These are phyloP conservation scores for Amblyjoppa proteus DNA, from an alignment of 2,888 invertebrate genomes.

Conservation along the genomic window DNA sequence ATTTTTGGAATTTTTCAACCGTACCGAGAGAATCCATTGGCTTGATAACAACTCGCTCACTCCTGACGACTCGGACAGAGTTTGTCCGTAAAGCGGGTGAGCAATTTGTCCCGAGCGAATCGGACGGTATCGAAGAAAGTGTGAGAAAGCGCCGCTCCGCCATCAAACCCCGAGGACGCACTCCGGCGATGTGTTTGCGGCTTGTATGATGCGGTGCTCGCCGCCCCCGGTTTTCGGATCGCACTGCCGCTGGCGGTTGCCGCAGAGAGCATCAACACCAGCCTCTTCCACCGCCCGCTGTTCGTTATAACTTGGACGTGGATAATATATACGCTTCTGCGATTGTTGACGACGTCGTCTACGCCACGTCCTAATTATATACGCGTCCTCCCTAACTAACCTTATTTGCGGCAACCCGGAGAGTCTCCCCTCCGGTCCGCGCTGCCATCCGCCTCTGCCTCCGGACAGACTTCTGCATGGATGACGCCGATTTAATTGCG, in stretches of 20 bases:
- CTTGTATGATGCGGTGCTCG: slow-evolving; percentile 27
- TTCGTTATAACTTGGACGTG: slow-evolving; percentile 81
- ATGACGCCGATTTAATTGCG: slow-evolving; percentile 77
- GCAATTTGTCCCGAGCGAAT: slow-evolving; percentile 44
- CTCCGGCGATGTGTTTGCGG: slow-evolving; percentile 33
- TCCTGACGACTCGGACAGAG: slow-evolving; percentile 60
- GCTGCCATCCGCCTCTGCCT: background rate
- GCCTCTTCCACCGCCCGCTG: slow-evolving; percentile 60
- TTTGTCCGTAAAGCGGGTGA: slow-evolving; percentile 63
- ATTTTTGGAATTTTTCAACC: background rate
- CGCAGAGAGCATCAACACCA: slow-evolving; percentile 11
- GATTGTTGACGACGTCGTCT: slow-evolving; percentile 74
- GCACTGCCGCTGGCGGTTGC: slow-evolving; percentile 47
- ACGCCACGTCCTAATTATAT: slow-evolving; percentile 80
- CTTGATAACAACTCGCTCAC: background rate
- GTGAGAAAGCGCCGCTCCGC: slow-evolving; percentile 10
- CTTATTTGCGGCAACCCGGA: slow-evolving; percentile 78
- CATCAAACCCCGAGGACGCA: background rate
- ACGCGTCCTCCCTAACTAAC: slow-evolving; percentile 82
- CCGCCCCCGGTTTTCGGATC: slow-evolving; percentile 20
- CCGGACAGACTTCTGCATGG: slow-evolving; percentile 42
- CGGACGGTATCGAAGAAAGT: background rate
- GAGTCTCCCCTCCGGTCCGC: slow-evolving; percentile 63
- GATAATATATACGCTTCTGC: slow-evolving; percentile 73
- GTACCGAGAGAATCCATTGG: background rate